These are phyloP conservation scores for Parasteatoda lunata DNA, from an alignment of 2,888 invertebrate genomes.

Conservation along the genomic window DNA sequence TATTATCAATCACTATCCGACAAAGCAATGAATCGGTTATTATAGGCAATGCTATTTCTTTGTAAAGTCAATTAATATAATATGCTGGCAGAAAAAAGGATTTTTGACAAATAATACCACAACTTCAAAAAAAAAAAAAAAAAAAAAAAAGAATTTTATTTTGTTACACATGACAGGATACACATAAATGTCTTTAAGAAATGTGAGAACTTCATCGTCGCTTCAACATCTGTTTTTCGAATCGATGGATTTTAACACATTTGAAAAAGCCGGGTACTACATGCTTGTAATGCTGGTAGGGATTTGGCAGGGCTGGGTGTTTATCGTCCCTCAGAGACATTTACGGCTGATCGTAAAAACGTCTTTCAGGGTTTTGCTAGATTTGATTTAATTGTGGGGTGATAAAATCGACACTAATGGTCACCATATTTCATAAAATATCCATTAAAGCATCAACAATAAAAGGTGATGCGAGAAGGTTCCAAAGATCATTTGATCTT, in stretches of 20 bases:
- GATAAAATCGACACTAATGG: constrained; percentile 59
- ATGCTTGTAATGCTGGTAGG: constrained; percentile 20
- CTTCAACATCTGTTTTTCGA: constrained; percentile 30
- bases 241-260: constrained; percentile 19
- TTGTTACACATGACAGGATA: not conserved
- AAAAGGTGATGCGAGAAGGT: too few species aligned
- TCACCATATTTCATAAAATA: constrained; percentile 59
- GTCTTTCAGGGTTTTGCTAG: constrained; percentile 47
- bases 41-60: too few species aligned
- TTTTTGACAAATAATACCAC: too few species aligned
- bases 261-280: constrained; percentile 11
- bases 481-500: too few species aligned
- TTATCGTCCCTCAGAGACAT: constrained; percentile 35
- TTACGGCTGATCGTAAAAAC: constrained; percentile 52
- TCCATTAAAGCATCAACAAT: constrained; percentile 42
- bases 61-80: too few species aligned
- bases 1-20: too few species aligned
- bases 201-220: constrained; percentile 13
- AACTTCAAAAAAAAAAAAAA: too few species aligned
- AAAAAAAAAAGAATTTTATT: too few species aligned
- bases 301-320: constrained; percentile 28
- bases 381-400: constrained; percentile 63
- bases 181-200: not conserved
- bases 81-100: too few species aligned
- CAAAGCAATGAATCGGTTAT: too few species aligned